These are phyloP conservation scores for Ctenomys sociabilis DNA, from an alignment of 2,113 vertebrate species.

Conservation along the genomic window DNA sequence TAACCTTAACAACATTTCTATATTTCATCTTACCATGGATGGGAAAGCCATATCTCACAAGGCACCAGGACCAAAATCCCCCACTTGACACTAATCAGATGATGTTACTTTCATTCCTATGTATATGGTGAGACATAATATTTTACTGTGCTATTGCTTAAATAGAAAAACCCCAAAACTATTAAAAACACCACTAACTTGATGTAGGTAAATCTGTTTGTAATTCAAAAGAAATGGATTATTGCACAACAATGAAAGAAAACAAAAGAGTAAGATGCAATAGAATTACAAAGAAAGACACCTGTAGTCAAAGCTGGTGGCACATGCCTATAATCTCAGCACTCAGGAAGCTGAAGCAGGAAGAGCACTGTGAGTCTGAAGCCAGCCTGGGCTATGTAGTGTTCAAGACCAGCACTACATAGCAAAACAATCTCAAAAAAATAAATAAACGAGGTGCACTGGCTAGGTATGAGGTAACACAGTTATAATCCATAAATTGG, in stretches of 20 bases:
- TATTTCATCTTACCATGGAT: background rate
- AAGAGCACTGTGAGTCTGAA: background rate
- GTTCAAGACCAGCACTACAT: too few relatives aligned
- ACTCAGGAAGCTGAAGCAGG: background rate
- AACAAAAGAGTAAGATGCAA: background rate
- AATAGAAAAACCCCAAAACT: background rate
- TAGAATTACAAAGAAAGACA: background rate
- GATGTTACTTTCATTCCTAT: background rate
- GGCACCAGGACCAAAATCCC: background rate
- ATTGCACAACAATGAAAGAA: background rate
- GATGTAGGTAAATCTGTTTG: background rate
- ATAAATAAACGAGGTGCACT: background rate
- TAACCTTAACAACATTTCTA: background rate
- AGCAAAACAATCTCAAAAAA: background rate
- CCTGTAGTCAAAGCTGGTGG: background rate
- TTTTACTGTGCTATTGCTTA: background rate
- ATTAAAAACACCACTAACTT: background rate
- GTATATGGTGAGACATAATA: background rate
- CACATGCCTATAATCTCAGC: background rate
- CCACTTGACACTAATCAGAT: background rate
- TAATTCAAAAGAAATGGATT: conserved; percentile 2
- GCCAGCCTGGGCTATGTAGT: too few relatives aligned
- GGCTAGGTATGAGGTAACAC: background rate
- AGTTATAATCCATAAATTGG: background rate
- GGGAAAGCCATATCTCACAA: background rate